phyloP scores from a whole-genome alignment of 2,888 invertebrate genomes.

The Halocaridina rubra region DNA sequence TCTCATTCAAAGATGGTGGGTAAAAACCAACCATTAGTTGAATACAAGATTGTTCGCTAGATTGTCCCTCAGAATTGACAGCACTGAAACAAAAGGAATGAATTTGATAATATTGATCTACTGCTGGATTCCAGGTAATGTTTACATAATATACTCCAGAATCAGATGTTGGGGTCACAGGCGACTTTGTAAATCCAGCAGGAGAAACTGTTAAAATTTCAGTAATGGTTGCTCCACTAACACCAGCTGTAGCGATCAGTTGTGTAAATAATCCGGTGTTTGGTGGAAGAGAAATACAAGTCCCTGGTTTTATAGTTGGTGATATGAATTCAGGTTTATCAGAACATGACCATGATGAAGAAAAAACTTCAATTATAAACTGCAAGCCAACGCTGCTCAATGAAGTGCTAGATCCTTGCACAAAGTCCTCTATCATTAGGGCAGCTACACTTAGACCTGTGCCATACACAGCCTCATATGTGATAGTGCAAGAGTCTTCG shows the following conservation, averaged over 20 bases:
- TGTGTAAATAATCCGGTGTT: background rate
- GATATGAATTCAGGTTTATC: background rate
- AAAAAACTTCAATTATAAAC: background rate
- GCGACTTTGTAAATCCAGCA: background rate
- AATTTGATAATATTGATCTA: background rate
- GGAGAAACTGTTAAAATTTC: background rate
- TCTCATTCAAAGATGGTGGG: no score
- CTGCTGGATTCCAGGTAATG: background rate
- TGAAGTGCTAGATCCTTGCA: background rate
- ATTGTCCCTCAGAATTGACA: background rate
- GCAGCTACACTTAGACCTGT: background rate
- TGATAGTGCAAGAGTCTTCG: background rate
- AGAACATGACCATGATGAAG: background rate
- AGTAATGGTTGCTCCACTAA: background rate
- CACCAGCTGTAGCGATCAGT: background rate
- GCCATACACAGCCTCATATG: background rate
- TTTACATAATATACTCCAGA: background rate
- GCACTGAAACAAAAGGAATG: background rate
- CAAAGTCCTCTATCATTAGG: background rate
- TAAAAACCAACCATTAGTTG: background rate
- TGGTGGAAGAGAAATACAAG: background rate
- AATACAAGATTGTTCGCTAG: background rate
- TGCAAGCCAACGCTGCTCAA: background rate
- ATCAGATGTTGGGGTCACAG: background rate
- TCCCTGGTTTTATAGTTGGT: background rate